phyloP scores from a whole-genome alignment of 2,797 vertebrate genomes.

The Parauchenoglanis ngamensis region DNA sequence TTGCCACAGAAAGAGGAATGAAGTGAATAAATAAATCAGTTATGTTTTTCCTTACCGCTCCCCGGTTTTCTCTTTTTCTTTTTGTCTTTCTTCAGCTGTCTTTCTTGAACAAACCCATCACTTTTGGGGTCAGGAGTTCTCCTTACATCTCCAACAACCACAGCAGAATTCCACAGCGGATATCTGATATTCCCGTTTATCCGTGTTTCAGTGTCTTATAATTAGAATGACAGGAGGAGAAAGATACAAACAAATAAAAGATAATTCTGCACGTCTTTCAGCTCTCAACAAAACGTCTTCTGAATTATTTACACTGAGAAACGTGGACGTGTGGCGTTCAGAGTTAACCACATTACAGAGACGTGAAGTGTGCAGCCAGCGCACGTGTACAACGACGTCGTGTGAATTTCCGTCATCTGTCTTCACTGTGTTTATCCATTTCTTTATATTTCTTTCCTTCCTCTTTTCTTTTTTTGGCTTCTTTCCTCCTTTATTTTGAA shows the following conservation, averaged over 20 bases:
- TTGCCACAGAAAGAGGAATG: background rate
- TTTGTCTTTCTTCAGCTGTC: background rate
- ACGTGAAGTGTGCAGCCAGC: background rate
- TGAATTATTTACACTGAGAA: constrained; percentile 20
- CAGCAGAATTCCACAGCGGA: constrained; percentile 17
- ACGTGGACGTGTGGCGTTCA: background rate
- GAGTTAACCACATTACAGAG: background rate
- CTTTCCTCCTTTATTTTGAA: background rate
- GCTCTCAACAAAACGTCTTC: background rate
- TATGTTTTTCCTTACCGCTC: background rate
- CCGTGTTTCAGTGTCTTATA: constrained; percentile 21
- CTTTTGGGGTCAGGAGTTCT: constrained; percentile 16
- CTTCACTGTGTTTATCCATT: background rate
- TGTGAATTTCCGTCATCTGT: background rate
- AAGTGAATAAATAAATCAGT: background rate
- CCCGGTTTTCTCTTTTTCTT: background rate
- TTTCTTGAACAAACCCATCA: constrained; percentile 14
- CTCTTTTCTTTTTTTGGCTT: background rate
- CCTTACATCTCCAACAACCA: background rate
- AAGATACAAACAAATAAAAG: constrained; percentile 30
- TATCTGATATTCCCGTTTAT: constrained; percentile 31
- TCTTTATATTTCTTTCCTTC: background rate
- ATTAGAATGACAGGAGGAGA: constrained; percentile 20
- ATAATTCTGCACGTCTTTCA: background rate
- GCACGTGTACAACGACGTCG: background rate